Conservation (phyloP, 2,797 vertebrate genomes). For the Chromobotia macracanthus region DNA sequence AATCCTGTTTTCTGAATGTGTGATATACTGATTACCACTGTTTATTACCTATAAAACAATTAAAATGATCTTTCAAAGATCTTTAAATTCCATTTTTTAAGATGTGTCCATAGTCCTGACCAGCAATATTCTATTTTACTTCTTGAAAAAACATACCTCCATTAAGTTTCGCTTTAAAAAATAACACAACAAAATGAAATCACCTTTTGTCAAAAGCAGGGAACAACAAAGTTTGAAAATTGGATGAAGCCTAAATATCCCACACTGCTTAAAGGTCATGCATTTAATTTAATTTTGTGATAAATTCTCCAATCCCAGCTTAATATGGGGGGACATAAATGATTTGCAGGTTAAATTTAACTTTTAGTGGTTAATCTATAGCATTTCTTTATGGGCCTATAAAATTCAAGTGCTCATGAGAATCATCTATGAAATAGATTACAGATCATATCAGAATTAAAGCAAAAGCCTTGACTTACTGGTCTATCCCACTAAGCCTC, state of each 20-base stretch:
- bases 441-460: background rate
- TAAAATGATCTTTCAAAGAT: background rate
- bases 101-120: background rate
- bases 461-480: background rate
- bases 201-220: too few relatives aligned
- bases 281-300: too few relatives aligned
- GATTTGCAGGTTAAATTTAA: background rate
- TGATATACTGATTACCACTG: too few relatives aligned
- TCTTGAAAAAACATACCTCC: too few relatives aligned
- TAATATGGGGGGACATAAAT: too few relatives aligned
- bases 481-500: conserved; percentile 8
- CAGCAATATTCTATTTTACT: background rate
- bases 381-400: background rate
- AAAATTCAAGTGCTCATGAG: background rate
- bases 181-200: too few relatives aligned
- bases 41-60: too few relatives aligned
- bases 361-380: background rate
- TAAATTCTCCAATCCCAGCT: too few relatives aligned
- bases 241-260: too few relatives aligned
- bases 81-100: background rate
- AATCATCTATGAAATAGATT: background rate
- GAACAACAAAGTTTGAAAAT: background rate
- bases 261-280: too few relatives aligned
- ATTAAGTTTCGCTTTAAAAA: too few relatives aligned
- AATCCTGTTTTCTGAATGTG: conserved; percentile 6